Evolutionary conservation across 1,140 invertebrate genomes (phyloP).

Genomic region (Caenorhabditis remanei): DNA sequence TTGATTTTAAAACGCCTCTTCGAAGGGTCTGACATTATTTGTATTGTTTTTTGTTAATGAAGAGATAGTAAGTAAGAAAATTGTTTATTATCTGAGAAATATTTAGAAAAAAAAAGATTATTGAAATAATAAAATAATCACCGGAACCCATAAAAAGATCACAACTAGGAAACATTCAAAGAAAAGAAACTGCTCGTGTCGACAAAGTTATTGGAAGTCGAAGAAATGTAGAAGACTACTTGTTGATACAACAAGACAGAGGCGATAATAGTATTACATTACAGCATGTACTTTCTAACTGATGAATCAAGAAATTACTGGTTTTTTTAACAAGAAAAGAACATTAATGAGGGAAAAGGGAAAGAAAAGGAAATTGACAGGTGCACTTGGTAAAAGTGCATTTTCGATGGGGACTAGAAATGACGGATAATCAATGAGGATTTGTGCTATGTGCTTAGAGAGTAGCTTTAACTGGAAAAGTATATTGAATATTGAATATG

Average conservation of each 20-base stretch:
- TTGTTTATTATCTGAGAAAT: background rate
- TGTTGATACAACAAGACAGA: constrained; percentile 35
- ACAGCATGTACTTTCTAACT: background rate
- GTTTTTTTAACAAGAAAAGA: constrained; percentile 13
- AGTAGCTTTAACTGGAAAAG: too few relatives aligned
- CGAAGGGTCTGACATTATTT: background rate
- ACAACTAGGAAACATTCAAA: constrained; percentile 20
- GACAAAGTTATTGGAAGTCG: background rate
- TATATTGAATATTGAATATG: too few relatives aligned
- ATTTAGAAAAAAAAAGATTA: background rate
- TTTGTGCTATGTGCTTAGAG: too few relatives aligned
- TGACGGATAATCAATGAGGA: background rate
- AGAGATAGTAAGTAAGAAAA: too few relatives aligned
- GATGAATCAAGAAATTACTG: constrained; percentile 5
- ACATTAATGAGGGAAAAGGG: background rate
- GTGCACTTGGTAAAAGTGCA: constrained; percentile 15
- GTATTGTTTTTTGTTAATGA: background rate
- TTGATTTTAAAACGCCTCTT: too few relatives aligned
- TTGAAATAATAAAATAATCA: background rate
- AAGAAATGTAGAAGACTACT: constrained; percentile 8
- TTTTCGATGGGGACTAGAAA: background rate
- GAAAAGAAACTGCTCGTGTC: too few relatives aligned
- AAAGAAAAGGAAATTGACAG: background rate
- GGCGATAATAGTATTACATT: constrained; percentile 17
- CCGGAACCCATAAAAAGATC: constrained; percentile 37